These are phyloP conservation scores for Mizuhopecten yessoensis DNA, from an alignment of 1,140 invertebrate genomes.

Conservation along the genomic window DNA sequence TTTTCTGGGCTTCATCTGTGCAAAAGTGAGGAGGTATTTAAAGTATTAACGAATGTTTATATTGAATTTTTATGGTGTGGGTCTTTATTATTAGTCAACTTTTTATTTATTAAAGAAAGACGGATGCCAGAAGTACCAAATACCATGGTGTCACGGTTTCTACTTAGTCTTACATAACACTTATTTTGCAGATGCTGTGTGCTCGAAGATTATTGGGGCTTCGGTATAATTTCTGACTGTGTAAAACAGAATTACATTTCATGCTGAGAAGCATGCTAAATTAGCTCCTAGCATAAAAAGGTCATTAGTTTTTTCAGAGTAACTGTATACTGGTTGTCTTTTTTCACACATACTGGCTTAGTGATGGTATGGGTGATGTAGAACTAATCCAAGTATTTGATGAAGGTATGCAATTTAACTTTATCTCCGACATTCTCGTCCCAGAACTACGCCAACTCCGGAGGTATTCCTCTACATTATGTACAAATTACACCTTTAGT, in stretches of 20 bases:
- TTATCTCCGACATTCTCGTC: background rate
- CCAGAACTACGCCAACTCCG: background rate
- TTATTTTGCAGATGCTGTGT: background rate
- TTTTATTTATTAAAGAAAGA: background rate
- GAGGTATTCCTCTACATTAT: background rate
- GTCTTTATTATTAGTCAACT: background rate
- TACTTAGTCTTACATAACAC: background rate
- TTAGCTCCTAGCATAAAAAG: constrained; percentile 20
- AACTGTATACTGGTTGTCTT: constrained; percentile 6
- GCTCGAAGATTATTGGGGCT: background rate
- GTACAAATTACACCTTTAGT: background rate
- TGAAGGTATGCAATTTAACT: constrained; percentile 35
- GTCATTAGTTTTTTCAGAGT: constrained; percentile 2
- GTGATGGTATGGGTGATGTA: background rate
- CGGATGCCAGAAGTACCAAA: background rate
- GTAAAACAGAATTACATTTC: constrained; percentile 19
- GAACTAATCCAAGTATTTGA: constrained; percentile 5
- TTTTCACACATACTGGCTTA: background rate
- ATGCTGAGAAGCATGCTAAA: constrained; percentile 37
- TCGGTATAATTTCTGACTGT: background rate
- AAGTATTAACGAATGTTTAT: background rate
- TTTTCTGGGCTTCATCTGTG: background rate
- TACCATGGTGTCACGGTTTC: background rate
- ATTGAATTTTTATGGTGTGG: background rate
- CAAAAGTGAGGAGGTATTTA: background rate